Conservation (phyloP, 2,797 vertebrate species). For the Syngnathus rostellatus region DNA sequence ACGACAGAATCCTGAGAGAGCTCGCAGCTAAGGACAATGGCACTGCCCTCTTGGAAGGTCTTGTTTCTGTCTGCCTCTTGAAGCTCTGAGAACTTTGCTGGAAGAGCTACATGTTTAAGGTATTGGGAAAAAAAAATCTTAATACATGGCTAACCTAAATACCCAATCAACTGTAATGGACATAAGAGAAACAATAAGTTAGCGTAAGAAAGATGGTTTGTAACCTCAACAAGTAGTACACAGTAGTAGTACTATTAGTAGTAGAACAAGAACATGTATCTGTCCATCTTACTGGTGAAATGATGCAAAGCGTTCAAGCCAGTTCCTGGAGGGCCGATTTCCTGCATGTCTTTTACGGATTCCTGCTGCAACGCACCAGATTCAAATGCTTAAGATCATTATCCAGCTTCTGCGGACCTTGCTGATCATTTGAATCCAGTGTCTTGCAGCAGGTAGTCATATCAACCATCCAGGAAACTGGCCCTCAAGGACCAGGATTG, state of each 20-base stretch:
- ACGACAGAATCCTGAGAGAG: slow-evolving; percentile 70
- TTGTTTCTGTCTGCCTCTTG: slow-evolving; percentile 57
- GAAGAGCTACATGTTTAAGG: slow-evolving; percentile 58
- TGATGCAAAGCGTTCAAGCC: not conserved
- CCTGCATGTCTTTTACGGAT: too few species aligned
- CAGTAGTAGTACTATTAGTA: not conserved
- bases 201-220: not conserved
- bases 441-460: too few species aligned
- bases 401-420: too few species aligned
- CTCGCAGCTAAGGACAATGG: slow-evolving; percentile 75
- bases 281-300: not conserved
- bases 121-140: slow-evolving; percentile 41
- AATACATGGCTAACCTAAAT: not conserved
- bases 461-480: too few species aligned
- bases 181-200: not conserved
- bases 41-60: slow-evolving; percentile 61
- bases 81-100: slow-evolving; percentile 63
- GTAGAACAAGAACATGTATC: not conserved
- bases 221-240: not conserved
- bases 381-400: too few species aligned
- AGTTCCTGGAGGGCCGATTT: too few species aligned
- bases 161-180: not conserved
- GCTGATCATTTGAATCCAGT: too few species aligned
- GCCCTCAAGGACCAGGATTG: too few species aligned
- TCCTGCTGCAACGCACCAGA: too few species aligned